Evolutionary conservation across 2,888 invertebrate genomes (phyloP).

Genomic region (Germaria angustata): DNA sequence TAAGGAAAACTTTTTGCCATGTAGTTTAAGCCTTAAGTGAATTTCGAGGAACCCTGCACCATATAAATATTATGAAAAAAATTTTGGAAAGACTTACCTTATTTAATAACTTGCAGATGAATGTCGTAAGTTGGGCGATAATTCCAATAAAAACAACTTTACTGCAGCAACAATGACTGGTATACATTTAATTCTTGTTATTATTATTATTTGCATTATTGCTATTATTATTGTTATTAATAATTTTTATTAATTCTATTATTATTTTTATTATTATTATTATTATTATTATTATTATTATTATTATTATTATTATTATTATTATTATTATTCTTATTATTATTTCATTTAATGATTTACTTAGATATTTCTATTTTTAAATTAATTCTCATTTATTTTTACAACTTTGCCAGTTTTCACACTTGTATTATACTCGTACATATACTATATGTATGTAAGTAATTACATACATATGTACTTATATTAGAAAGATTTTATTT

Average conservation of each 20-base stretch:
- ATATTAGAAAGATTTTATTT: conserved; percentile 2
- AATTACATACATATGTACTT: no score
- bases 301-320: neutral
- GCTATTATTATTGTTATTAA: no score
- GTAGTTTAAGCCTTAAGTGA: no score
- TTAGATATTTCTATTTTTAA: neutral
- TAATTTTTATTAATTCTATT: neutral
- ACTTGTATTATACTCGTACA: no score
- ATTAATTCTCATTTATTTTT: neutral
- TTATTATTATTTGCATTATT: neutral
- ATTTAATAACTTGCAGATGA: conserved; percentile 30
- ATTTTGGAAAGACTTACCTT: conserved; percentile 53
- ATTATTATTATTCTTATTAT: neutral
- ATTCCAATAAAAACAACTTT: neutral
- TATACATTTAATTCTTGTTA: neutral
- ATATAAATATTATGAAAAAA: no score
- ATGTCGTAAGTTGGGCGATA: neutral
- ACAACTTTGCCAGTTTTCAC: no score
- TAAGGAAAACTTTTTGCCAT: no score
- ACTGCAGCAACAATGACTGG: neutral
- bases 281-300: neutral
- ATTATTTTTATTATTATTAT: neutral
- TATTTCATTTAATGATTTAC: no score
- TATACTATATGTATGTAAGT: no score
- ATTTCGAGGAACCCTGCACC: no score